Base-by-base conservation (phyloP, 2,797 vertebrate species). In the Eremophila alpestris region DNA sequence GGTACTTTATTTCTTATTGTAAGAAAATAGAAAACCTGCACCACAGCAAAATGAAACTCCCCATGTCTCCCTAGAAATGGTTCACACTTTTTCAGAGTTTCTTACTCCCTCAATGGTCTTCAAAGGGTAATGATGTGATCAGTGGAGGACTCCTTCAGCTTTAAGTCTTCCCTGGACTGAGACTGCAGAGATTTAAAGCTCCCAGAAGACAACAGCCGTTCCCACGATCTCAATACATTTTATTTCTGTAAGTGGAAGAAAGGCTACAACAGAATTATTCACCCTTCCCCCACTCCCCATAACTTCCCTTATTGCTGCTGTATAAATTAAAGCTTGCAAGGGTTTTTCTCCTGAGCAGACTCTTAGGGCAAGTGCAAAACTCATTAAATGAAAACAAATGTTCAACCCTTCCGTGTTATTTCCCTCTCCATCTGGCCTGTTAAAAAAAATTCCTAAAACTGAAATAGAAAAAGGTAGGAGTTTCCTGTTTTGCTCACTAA, bases 381-480 rank as follows among this genome's bases (percentile, higher is more conserved):
- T 92, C 92, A 93, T 93, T 95, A 95, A 90, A 94, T 38, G 46
- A 90, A 93, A 94, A 91, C 49, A 85, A 93, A 93, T 95, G 87
- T 95, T 95, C 84, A 87, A 16, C 34, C 40, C 29, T 94, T 91
- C 54, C 43, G 62, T 75, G 58, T 58, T 87, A 87, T 79, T 83
- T 92, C 64, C 68, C 81, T 87, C 58, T 56, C 38, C 60, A 71
- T 59, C 26, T 77, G 78, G 48, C 15, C 71, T 80, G 45, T 43
- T 87, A 13, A 79, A 89, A 84, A 65, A 85, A 80, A 82, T 38
- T 13, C 34, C 34, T 80, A 64, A 83, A 85, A 83, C 58, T 36
- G 58, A 78, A 93, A 85, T 74, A 88, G 87, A 94, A 87, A 78
- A 83, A 95, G 78, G 90, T 83, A 81, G 87, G 82, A 87, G 83